Evolutionary conservation across 2,888 invertebrate species (phyloP), one percentile per base, ranked within the genome.

Genomic region (Sesia apiformis): DNA sequence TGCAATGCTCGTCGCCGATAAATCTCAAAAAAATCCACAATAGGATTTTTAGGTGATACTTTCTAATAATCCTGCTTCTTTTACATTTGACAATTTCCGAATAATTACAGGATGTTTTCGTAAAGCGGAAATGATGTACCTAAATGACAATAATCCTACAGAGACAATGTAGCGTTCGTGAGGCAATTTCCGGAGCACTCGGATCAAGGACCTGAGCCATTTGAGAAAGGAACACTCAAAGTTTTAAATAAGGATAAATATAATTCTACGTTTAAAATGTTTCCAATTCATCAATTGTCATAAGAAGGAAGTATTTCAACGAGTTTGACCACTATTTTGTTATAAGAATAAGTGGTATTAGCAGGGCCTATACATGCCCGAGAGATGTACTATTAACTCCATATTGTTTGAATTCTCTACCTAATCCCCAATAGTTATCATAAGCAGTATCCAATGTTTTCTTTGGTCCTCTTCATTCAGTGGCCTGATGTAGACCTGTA

Each of bases 41-140:
- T 23, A 1, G 23, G 23, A 23, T 23, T 23, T 23, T 23, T 23
- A 23, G 23, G 23, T 23, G 23, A 23, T 23, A 23, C 23, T 23
- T 70, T 75, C 65, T 62, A 67, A 67, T 67, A 73, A 72, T 23
- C 23, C 67, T 69, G 69, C 72, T 64, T 61, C 64, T 70, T 67
- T 74, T 70, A 74, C 71, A 70, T 80, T 78, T 76, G 73, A 75
- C 77, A 77, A 76, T 80, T 79, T 81, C 76, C 76, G 76, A 77
- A 82, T 82, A 82, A 82, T 81, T 78, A 81, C 75, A 75, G 77
- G 77, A 80, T 78, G 74, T 81, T 83, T 81, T 77, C 74, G 67
- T 72, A 70, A 74, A 75, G 64, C 76, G 85, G 84, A 85, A 83
- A 84, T 83, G 80, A 78, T 75, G 78, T 78, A 74, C 76, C 72